phyloP scores from a whole-genome alignment of 2,113 vertebrate genomes.

The Pterocles burchelli region DNA sequence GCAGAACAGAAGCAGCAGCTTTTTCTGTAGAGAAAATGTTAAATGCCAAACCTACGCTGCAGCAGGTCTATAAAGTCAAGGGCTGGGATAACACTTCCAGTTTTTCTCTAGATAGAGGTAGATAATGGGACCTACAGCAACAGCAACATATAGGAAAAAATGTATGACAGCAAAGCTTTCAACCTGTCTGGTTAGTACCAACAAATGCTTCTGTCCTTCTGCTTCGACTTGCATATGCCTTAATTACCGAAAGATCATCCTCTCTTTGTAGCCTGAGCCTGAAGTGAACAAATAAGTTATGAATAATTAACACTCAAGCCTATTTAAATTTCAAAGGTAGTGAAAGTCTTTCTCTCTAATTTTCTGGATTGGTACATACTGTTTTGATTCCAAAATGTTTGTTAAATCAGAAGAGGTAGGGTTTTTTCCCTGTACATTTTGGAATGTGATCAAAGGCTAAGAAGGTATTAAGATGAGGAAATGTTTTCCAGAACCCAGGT shows the following conservation, averaged over 20 bases:
- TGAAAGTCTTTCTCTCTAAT: slow-evolving; percentile 20
- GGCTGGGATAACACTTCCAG: background rate
- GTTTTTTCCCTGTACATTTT: background rate
- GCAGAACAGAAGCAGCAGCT: background rate
- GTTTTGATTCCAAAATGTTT: slow-evolving; percentile 42
- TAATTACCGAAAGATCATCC: background rate
- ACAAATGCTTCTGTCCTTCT: background rate
- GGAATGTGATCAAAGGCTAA: slow-evolving; percentile 24
- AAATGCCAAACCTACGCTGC: background rate
- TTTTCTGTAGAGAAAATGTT: background rate
- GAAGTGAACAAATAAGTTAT: slow-evolving; percentile 30
- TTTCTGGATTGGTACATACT: slow-evolving; percentile 42
- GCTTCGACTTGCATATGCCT: background rate
- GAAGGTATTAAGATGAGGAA: background rate
- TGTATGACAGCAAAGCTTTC: background rate
- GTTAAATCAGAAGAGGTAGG: slow-evolving; percentile 20
- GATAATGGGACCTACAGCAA: background rate
- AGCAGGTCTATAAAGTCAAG: background rate
- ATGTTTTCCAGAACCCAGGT: background rate
- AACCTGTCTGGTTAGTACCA: background rate
- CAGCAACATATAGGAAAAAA: background rate
- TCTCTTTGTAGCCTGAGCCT: background rate
- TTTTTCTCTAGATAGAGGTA: background rate
- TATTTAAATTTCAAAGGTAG: slow-evolving; percentile 58
- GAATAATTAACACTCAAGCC: slow-evolving; percentile 39